These are phyloP conservation scores for Doryteuthis pealeii DNA, from an alignment of 1,140 invertebrate species.

Conservation along the genomic window DNA sequence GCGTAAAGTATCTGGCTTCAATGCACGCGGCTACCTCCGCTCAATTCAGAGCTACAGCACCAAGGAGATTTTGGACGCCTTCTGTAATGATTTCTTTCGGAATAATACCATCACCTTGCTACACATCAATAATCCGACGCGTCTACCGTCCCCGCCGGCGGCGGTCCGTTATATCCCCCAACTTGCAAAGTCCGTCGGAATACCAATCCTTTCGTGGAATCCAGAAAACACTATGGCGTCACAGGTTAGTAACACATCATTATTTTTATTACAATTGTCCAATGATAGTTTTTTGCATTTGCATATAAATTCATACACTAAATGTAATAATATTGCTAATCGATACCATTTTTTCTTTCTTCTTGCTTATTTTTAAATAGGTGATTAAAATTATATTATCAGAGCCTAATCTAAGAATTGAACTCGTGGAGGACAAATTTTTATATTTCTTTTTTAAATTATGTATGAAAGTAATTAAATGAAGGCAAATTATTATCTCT, in stretches of 20 bases:
- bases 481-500: no score
- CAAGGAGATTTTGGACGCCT: slow-evolving; percentile 27
- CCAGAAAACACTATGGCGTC: slow-evolving; percentile 23
- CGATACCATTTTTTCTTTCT: no score
- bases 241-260: slow-evolving; percentile 21
- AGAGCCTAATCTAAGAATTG: no score
- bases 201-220: slow-evolving; percentile 36
- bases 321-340: no score
- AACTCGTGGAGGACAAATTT: no score
- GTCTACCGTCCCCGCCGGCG: slow-evolving; percentile 14
- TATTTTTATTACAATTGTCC: no score
- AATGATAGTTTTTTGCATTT: no score
- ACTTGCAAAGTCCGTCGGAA: slow-evolving; percentile 25
- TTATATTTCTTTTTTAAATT: no score
- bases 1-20: not conserved
- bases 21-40: not conserved
- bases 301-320: no score
- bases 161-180: slow-evolving; percentile 29
- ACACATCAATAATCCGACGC: slow-evolving; percentile 32
- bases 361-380: no score
- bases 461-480: no score
- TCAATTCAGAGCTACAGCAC: slow-evolving; percentile 14
- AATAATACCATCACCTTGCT: slow-evolving; percentile 25
- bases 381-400: no score
- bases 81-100: slow-evolving; percentile 28